phyloP scores from a whole-genome alignment of 2,888 invertebrate species.

The Clepsis dumicolana region DNA sequence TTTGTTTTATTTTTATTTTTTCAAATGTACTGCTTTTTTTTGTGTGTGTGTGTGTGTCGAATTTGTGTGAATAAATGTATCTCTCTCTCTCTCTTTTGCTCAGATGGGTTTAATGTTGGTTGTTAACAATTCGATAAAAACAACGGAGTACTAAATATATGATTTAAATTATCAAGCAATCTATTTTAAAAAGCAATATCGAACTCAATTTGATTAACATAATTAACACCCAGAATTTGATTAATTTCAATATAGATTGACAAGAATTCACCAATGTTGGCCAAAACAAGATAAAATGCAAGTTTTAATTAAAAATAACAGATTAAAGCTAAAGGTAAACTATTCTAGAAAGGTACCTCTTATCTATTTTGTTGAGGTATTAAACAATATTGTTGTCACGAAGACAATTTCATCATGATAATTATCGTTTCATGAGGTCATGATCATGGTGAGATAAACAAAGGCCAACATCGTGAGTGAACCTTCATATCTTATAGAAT shows the following conservation, averaged over 20 bases:
- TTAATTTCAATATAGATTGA: neutral
- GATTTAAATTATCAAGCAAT: no score
- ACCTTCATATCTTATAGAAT: neutral
- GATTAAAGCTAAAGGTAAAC: neutral
- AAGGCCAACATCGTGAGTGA: neutral
- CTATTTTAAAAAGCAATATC: neutral
- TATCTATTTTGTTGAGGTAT: neutral
- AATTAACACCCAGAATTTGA: neutral
- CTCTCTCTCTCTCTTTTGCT: no score
- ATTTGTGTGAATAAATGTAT: no score
- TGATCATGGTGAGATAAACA: constrained; percentile 7
- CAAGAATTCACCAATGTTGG: neutral
- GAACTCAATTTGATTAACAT: neutral
- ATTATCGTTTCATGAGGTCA: no score
- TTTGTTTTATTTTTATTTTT: no score
- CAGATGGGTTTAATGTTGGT: no score
- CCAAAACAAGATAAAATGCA: neutral
- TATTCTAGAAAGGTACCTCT: neutral
- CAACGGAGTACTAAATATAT: no score
- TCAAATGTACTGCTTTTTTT: no score
- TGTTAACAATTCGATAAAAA: no score
- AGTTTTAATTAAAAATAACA: neutral
- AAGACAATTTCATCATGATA: neutral
- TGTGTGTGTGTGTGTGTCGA: no score
- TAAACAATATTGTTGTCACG: no score